Percentiles rank a stretch among this genome's conserved stretches.
Evolutionary conservation across 2,888 invertebrate genomes (phyloP).

Genomic region (Linnaemya tessellans): DNA sequence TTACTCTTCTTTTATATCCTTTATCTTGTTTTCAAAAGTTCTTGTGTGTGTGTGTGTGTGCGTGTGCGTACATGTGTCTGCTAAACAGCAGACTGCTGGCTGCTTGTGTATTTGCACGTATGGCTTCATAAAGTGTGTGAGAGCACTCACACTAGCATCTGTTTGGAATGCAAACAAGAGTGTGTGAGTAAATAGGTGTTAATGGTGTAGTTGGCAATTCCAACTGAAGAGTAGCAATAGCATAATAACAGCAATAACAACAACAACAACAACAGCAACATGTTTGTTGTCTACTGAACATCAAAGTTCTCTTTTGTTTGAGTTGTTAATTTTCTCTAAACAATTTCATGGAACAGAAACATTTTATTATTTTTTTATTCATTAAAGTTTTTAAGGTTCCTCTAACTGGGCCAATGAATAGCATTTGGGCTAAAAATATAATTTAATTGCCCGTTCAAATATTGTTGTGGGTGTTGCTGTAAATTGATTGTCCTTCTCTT

Average conservation of each 20-base stretch:
- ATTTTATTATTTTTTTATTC: constrained; percentile 59
- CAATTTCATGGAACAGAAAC: not conserved
- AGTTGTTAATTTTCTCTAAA: constrained; percentile 33
- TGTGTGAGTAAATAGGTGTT: constrained; percentile 11
- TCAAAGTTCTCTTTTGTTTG: constrained; percentile 16
- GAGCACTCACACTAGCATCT: not conserved
- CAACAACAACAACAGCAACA: not conserved
- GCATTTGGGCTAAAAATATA: not conserved
- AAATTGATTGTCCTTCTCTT: not conserved
- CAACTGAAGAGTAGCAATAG: not conserved
- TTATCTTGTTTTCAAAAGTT: not conserved
- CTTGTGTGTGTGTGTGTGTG: not conserved
- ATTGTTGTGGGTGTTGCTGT: not conserved
- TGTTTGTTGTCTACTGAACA: constrained; percentile 27
- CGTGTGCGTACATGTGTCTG: not conserved
- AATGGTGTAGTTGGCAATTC: not conserved
- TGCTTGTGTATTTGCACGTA: not conserved
- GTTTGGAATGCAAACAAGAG: not conserved
- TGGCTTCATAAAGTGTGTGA: not conserved
- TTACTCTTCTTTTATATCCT: constrained; percentile 67
- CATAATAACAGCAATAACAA: not conserved
- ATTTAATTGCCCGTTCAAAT: not conserved
- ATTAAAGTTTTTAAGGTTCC: constrained; percentile 2
- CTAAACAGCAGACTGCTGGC: not conserved
- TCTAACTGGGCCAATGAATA: not conserved